Evolutionary conservation across 2,797 vertebrate genomes (phyloP), one percentile per base, ranked within the genome.

Genomic region (Sebastes dallii): DNA sequence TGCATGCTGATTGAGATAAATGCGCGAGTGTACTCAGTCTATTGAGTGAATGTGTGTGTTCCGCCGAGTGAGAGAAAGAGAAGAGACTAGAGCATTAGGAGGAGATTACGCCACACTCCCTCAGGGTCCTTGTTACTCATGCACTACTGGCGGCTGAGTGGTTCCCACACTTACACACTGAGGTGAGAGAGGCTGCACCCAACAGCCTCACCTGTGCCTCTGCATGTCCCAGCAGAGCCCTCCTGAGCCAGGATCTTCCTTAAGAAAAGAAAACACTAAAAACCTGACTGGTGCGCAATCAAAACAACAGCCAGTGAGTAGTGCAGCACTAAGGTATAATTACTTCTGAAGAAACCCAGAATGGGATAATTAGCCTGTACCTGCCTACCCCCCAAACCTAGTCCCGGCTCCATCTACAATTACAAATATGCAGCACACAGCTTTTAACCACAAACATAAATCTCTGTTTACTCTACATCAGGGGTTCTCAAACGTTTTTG

Each of bases 41-140:
- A 74, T 58, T 79, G 42, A 66, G 55, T 82, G 78, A 86, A 80
- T 81, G 90, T 91, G 88, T 93, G 91, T 92, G 91, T 91, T 91
- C 91, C 83, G 71, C n/a, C 20, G n/a, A 72, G 82, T 42, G 89
- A 84, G 81, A 89, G 78, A 92, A 85, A 92, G 75, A 92, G 78
- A 91, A 85, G 89, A 92, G 71, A 83, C 89, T 46, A 83, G 85
- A 91, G 94, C 81, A 93, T 95, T 94, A 91, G 81, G 84, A 86
- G 71, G 91, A 95, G 95, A 95, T 96, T 96, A 95, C 87, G 75
- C 89, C 95, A 95, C 94, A 93, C 93, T 94, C 92, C 95, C 95
- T 93, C 89, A 75, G 91, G 93, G 92, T 92, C 88, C 91, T 92
- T 92, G 92, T 95, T 96, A 94, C 95, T 96, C 95, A 95, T 95